Conservation (phyloP, 2,797 vertebrate species). For the Peromyscus eremicus region DNA sequence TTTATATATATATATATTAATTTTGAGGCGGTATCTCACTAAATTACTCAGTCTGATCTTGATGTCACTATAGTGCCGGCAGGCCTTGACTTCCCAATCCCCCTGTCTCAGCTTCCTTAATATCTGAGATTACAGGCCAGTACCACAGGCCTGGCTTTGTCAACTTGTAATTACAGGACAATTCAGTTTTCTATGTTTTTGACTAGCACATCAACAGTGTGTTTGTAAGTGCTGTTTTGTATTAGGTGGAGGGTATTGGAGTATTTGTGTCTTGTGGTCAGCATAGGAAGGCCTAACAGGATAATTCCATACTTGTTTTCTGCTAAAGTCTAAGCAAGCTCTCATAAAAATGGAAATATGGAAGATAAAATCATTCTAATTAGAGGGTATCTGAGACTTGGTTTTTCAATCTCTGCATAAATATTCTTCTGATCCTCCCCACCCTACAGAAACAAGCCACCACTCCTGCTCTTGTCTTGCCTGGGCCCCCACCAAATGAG, state of each 20-base stretch:
- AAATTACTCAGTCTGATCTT: neutral
- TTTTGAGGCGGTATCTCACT: neutral
- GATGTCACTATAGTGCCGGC: neutral
- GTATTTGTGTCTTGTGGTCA: slow-evolving; percentile 19
- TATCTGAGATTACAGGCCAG: neutral
- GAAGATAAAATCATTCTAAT: slow-evolving; percentile 52
- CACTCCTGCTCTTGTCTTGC: neutral
- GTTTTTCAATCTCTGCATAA: slow-evolving; percentile 2
- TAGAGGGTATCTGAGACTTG: slow-evolving; percentile 46
- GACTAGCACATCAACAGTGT: slow-evolving; percentile 8
- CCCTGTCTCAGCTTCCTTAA: neutral
- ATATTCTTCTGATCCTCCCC: neutral
- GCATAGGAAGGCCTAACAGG: neutral
- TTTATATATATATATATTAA: neutral
- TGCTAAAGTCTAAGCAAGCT: slow-evolving; percentile 23
- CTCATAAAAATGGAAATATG: slow-evolving; percentile 1
- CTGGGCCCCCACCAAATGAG: neutral
- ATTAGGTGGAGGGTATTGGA: slow-evolving; percentile 4
- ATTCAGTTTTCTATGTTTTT: slow-evolving; percentile 39
- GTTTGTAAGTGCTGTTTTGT: slow-evolving; percentile 35
- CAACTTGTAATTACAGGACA: slow-evolving; percentile 1
- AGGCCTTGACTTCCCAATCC: neutral
- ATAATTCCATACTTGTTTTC: slow-evolving; percentile 3
- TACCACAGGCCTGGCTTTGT: neutral
- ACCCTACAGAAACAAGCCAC: neutral